These are phyloP conservation scores for Crypturellus undulatus DNA, from an alignment of 2,113 vertebrate genomes.

Conservation along the genomic window DNA sequence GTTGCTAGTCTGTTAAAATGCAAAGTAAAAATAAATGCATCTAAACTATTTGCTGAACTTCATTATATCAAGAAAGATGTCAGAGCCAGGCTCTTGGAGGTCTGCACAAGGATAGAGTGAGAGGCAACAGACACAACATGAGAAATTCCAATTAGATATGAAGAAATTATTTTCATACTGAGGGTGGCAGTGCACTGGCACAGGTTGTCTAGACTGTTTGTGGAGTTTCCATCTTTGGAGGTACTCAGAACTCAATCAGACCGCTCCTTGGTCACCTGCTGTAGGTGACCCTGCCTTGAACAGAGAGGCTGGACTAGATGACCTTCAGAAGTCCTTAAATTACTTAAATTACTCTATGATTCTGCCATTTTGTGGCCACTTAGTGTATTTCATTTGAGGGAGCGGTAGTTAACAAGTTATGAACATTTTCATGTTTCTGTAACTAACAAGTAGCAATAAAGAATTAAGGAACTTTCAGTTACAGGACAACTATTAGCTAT, in stretches of 20 bases:
- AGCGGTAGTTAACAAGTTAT: not conserved
- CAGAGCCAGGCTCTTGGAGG: not conserved
- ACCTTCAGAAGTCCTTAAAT: not conserved
- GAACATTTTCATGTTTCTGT: not conserved
- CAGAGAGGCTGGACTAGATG: fast-evolving
- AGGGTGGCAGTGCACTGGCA: not conserved
- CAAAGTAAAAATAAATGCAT: not conserved
- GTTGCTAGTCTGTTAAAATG: not conserved
- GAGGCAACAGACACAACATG: not conserved
- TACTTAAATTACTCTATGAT: not conserved
- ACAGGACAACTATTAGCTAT: not conserved
- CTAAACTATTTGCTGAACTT: not conserved
- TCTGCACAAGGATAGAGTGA: not conserved
- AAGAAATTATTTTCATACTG: not conserved
- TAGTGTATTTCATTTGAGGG: not conserved
- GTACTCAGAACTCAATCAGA: not conserved
- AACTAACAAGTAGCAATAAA: not conserved
- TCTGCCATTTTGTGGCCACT: not conserved
- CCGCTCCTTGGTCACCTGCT: not conserved
- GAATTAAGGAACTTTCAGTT: not conserved
- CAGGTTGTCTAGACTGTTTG: not conserved
- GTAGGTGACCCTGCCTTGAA: not conserved
- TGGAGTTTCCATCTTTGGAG: not conserved
- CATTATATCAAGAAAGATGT: not conserved
- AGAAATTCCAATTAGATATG: not conserved